Conservation (phyloP, 1,140 invertebrate species). For the Bombus polaris region DNA sequence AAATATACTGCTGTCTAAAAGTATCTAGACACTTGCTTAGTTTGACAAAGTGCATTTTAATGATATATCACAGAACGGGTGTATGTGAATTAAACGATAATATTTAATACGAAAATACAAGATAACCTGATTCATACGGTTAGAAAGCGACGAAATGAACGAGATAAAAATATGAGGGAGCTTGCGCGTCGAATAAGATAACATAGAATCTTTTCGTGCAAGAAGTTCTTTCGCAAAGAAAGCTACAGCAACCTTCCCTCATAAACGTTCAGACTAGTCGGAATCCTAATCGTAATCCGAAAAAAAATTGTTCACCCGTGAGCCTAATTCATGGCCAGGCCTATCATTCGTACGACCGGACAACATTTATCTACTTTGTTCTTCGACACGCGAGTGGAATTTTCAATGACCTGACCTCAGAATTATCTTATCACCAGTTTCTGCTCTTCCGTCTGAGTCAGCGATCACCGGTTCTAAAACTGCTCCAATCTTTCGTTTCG, state of each 20-base stretch:
- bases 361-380: background rate
- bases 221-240: background rate
- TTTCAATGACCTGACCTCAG: background rate
- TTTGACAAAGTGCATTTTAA: too few species aligned
- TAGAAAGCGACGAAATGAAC: too few species aligned
- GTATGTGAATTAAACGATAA: too few species aligned
- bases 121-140: too few species aligned
- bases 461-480: background rate
- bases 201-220: background rate
- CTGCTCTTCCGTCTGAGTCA: background rate
- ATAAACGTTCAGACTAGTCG: background rate
- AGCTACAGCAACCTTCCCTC: background rate
- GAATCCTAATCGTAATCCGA: slow-evolving; percentile 3
- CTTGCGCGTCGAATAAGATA: background rate
- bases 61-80: too few species aligned
- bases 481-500: background rate
- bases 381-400: background rate
- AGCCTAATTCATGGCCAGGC: background rate
- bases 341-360: too few species aligned
- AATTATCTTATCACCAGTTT: slow-evolving; percentile 15
- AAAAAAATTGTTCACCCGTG: slow-evolving; percentile 5
- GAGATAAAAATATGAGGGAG: background rate
- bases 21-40: background rate
- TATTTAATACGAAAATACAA: too few species aligned
- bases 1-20: background rate